Percentiles rank a stretch among this genome's conserved stretches.
These are phyloP conservation scores for Rynchops niger DNA, from an alignment of 2,113 vertebrate species.

Conservation along the genomic window DNA sequence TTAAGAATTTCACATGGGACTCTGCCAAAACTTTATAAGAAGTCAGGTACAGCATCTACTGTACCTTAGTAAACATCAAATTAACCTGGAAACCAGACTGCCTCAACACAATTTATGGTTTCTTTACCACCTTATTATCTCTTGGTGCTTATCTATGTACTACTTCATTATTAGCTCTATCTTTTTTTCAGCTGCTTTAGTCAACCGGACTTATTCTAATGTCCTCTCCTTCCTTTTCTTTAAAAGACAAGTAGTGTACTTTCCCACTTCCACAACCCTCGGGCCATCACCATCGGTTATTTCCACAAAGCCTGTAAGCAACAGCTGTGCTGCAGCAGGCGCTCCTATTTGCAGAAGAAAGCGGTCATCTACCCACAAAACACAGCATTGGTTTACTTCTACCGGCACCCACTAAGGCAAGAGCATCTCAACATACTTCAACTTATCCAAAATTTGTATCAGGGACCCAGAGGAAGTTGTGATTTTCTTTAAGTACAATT, in stretches of 20 bases:
- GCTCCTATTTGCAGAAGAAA: neutral
- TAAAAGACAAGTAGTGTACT: neutral
- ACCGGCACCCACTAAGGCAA: neutral
- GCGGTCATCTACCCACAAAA: neutral
- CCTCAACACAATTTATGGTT: neutral
- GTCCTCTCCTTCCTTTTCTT: neutral
- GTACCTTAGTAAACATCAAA: neutral
- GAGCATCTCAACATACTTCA: neutral
- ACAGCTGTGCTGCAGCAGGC: neutral
- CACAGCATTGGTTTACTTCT: neutral
- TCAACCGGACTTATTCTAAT: neutral
- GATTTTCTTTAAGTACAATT: neutral
- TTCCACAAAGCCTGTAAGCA: neutral
- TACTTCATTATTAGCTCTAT: neutral
- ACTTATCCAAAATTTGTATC: neutral
- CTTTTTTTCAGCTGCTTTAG: neutral
- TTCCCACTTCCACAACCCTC: neutral
- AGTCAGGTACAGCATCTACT: neutral
- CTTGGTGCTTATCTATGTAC: neutral
- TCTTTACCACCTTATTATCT: neutral
- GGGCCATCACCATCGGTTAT: rapidly evolving
- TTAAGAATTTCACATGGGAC: neutral
- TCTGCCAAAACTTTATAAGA: neutral
- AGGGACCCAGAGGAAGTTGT: neutral
- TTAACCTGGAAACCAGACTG: neutral